Percentiles rank a stretch among this genome's conserved stretches.
Conservation (phyloP, 2,888 invertebrate genomes). For the Agonum fuliginosum region DNA sequence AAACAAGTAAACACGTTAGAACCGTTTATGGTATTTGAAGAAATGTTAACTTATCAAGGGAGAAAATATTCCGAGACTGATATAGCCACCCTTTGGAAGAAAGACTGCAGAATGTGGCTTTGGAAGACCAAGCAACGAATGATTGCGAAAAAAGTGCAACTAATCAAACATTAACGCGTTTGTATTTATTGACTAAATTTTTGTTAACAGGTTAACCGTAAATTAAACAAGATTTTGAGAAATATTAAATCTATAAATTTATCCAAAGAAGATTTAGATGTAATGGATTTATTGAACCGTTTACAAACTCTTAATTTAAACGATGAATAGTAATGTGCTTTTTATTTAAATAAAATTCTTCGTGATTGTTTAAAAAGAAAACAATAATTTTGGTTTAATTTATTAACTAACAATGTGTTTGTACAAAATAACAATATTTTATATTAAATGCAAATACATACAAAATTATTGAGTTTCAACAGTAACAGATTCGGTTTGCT, state of each 20-base stretch:
- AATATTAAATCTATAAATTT: background rate
- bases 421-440: slow-evolving; percentile 6
- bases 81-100: slow-evolving; percentile 81
- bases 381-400: background rate
- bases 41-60: slow-evolving; percentile 76
- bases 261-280: background rate
- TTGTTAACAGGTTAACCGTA: slow-evolving; percentile 28
- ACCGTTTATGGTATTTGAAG: slow-evolving; percentile 73
- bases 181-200: slow-evolving; percentile 24
- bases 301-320: background rate
- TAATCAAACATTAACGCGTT: background rate
- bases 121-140: slow-evolving; percentile 71
- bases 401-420: slow-evolving; percentile 12
- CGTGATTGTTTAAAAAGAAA: background rate
- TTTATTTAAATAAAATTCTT: background rate
- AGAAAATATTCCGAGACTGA: slow-evolving; percentile 76
- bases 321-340: background rate
- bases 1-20: slow-evolving; percentile 67
- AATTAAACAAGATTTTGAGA: slow-evolving; percentile 26
- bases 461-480: slow-evolving; percentile 73
- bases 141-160: slow-evolving; percentile 41
- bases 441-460: slow-evolving; percentile 49
- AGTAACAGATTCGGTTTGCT: slow-evolving; percentile 74
- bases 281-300: background rate
- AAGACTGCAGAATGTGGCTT: slow-evolving; percentile 82